Evolutionary conservation across 2,888 invertebrate species (phyloP).

Genomic region (Lacanobia oleracea): DNA sequence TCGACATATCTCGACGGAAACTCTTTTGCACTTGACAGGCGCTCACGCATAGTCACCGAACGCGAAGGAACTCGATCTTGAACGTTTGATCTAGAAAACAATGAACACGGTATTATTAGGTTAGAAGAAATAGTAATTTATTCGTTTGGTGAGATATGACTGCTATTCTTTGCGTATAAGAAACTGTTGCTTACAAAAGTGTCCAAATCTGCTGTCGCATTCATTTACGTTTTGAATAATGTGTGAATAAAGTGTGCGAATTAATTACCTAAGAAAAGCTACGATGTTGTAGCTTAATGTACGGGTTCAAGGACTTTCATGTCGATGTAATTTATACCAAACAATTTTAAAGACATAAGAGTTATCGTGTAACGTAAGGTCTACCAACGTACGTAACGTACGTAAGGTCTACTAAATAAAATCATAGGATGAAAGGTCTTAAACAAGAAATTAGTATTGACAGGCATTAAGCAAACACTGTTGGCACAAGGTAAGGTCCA

Average conservation of each 20-base stretch:
- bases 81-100: conserved; percentile 12
- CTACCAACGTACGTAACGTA: no score
- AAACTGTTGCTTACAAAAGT: not conserved
- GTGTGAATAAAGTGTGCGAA: no score
- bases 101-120: conserved; percentile 1
- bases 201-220: no score
- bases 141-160: not conserved
- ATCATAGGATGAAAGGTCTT: not conserved
- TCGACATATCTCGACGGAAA: conserved; percentile 33
- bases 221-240: no score
- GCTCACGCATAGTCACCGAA: conserved; percentile 47
- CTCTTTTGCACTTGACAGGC: conserved; percentile 50
- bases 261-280: not conserved
- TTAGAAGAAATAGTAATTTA: conserved; percentile 1
- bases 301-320: not conserved
- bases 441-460: not conserved
- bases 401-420: not conserved
- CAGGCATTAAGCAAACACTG: conserved; percentile 3
- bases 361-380: not conserved
- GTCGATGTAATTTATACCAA: not conserved
- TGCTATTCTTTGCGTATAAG: not conserved
- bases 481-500: conserved; percentile 13
- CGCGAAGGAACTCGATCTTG: conserved; percentile 37
- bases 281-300: not conserved
- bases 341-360: not conserved